Evolutionary conservation across 35 echinoderm and acorn worm species (phyloP).

Genomic region (Heliocidaris erythrogramma): DNA sequence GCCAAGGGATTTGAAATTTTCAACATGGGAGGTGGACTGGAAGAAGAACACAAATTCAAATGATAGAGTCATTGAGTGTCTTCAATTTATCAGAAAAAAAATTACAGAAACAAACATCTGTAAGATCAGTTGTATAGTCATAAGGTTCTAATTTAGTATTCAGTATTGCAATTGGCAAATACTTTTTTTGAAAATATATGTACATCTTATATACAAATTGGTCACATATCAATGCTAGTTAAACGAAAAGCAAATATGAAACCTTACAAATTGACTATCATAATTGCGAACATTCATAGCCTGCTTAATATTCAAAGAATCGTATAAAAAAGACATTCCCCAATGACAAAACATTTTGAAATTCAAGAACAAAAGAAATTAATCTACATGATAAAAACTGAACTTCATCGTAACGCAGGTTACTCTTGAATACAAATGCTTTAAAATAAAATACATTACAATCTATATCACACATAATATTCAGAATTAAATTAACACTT

Average conservation of each 20-base stretch:
- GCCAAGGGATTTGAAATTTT: too few relatives aligned
- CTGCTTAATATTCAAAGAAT: too few relatives aligned
- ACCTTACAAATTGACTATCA: background rate
- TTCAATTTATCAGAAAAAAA: background rate
- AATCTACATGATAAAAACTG: background rate
- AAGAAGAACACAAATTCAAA: background rate
- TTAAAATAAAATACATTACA: background rate
- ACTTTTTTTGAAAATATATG: background rate
- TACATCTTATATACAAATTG: constrained; percentile 5
- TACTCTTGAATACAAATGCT: background rate
- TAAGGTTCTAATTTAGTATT: background rate
- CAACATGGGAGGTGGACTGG: background rate
- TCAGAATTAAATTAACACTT: too few relatives aligned
- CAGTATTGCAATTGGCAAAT: background rate
- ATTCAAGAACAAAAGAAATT: too few relatives aligned
- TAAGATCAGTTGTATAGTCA: background rate
- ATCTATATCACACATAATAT: too few relatives aligned
- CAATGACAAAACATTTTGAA: too few relatives aligned
- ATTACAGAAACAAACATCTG: background rate
- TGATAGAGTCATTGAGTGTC: background rate
- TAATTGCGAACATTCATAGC: too few relatives aligned
- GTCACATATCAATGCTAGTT: background rate
- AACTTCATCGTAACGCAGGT: background rate
- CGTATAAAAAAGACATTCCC: too few relatives aligned
- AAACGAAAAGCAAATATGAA: too few relatives aligned